Evolutionary conservation across 2,797 vertebrate species (phyloP).

Genomic region (Trachurus trachurus): DNA sequence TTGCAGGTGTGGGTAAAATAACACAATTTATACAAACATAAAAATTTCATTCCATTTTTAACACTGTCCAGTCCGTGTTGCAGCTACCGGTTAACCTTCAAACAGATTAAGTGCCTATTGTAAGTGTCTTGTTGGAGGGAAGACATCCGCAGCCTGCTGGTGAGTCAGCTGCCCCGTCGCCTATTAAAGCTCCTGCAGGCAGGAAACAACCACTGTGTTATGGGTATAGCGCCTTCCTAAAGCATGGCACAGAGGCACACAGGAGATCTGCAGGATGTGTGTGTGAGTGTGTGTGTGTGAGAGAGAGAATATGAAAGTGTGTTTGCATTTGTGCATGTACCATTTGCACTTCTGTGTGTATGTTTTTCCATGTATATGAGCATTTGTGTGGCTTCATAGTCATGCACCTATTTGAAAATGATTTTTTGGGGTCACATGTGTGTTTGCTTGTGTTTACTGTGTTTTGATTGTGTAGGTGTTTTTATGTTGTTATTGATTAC

Average conservation of each 20-base stretch:
- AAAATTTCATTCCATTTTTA: not conserved
- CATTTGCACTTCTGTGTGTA: not conserved
- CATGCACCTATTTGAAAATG: not conserved
- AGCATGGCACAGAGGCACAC: slow-evolving; percentile 75
- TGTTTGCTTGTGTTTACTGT: not conserved
- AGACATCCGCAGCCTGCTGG: slow-evolving; percentile 64
- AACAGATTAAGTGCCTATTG: slow-evolving; percentile 59
- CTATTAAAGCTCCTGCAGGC: slow-evolving; percentile 69
- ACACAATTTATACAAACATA: not conserved
- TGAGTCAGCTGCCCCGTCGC: slow-evolving; percentile 65
- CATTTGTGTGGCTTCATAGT: not conserved
- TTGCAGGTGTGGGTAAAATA: not conserved
- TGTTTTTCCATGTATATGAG: not conserved
- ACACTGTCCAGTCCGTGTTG: not conserved
- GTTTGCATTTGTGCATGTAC: slow-evolving; percentile 1
- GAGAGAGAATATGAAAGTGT: slow-evolving; percentile 3
- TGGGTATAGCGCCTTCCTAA: slow-evolving; percentile 76
- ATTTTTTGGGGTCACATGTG: not conserved
- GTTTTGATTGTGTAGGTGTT: not conserved
- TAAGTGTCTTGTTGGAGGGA: slow-evolving; percentile 59
- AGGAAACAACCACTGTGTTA: slow-evolving; percentile 79
- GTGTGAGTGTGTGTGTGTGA: slow-evolving; percentile 5
- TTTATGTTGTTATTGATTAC: not conserved
- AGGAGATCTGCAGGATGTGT: slow-evolving; percentile 73
- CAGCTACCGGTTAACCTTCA: slow-evolving; percentile 49